phyloP scores from a whole-genome alignment of 2,113 vertebrate genomes.

The Ictidomys tridecemlineatus region DNA sequence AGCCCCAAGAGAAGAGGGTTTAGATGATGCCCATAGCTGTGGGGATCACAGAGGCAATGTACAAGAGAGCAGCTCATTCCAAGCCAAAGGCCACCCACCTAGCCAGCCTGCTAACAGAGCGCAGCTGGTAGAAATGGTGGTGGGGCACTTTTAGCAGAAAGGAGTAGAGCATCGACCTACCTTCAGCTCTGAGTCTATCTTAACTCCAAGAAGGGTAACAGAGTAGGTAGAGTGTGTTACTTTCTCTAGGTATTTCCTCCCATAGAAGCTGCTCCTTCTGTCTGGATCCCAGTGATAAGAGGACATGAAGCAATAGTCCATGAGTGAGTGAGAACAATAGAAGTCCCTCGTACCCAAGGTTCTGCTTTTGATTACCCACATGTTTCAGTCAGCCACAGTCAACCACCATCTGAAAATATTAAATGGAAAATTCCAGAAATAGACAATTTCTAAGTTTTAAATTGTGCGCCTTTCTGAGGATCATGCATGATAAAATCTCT shows the following conservation, averaged over 20 bases:
- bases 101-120: neutral
- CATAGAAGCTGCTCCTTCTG: neutral
- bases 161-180: neutral
- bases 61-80: neutral
- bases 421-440: neutral
- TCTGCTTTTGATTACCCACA: neutral
- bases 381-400: neutral
- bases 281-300: neutral
- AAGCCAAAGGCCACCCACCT: neutral
- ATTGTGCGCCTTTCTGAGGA: neutral
- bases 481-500: neutral
- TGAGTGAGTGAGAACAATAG: neutral
- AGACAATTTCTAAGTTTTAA: neutral
- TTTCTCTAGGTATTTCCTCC: neutral
- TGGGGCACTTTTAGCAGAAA: neutral
- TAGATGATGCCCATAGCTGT: fast-evolving
- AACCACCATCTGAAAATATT: neutral
- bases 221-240: neutral
- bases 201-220: neutral
- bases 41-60: neutral
- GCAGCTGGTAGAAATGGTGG: neutral
- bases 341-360: neutral
- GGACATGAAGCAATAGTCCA: neutral
- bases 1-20: neutral
- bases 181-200: neutral